Base-by-base conservation (phyloP, 2,888 invertebrate species). In the Penaeus monodon region DNA sequence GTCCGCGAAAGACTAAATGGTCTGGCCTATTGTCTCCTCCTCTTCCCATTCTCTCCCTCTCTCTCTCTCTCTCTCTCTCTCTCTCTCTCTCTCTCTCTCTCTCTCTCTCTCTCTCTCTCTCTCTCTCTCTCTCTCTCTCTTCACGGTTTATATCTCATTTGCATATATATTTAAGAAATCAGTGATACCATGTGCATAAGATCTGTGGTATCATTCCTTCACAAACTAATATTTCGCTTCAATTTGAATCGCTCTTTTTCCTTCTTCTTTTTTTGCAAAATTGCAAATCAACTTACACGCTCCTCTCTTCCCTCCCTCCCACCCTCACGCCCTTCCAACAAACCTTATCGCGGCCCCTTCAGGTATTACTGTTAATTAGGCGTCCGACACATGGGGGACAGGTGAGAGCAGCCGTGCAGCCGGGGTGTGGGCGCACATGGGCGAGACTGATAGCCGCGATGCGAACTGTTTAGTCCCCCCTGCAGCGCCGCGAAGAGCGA, bases 361-460 rank as follows among this genome's bases (percentile, higher is more conserved):
- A 66, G 22, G 68, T 68, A 78, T 84, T 78, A 78, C 78, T 84
- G 78, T 78, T 78, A 84, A 78, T 84, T 84, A 78, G 68, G 78
- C 66, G 57, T 65, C 29, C 17, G 81, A 38, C 24, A 33, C 44
- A 76, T 24, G 49, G 76, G n/a, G 76, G 33, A 49, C 38, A n/a
- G 49, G 76, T 49, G 76, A 76, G 76, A 76, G 76, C n/a, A 38
- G n/a, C 57, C 57, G 22, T 77, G 57, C 49, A 29, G 76, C 10
- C 76, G 2, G 76, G 76, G 76, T 27, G 44, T 20, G 38, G 76
- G 38, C 20, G 44, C 38, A 27, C 44, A 76, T 44, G 27, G 76
- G 76, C 10, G 57, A 38, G 49, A 20, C 76, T 44, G n/a, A 44
- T 27, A 44, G 20, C 24, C 17, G 44, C 38, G 27, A 49, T 44